Base-by-base conservation (phyloP, 2,888 invertebrate genomes). In the Dryobotodes eremita region DNA sequence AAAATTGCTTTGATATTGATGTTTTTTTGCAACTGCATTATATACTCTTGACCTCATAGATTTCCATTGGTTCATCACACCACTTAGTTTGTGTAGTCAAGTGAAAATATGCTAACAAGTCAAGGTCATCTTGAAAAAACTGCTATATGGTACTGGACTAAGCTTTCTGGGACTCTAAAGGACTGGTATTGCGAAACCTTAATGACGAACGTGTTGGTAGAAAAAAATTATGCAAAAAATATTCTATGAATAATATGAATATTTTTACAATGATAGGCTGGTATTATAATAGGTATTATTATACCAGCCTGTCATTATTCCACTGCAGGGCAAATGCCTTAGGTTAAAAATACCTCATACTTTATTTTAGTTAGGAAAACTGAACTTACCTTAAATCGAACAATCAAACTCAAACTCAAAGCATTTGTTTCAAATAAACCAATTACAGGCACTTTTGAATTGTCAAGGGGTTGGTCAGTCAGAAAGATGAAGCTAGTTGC, bases 81-180 rank as follows among this genome's bases (percentile, higher is more conserved):
- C 42, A 46, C 70, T 79, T 79, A 62, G 55, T 64, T 68, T 78
- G 75, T 62, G 59, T 82, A 79, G 66, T 71, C 73, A 78, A 85
- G 85, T 77, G 79, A 78, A 76, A 84, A 78, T 71, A 69, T 71
- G 71, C 64, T 71, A 82, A 69, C 62, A 55, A 75, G 13, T 68
- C 71, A 87, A 83, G 80, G 79, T 83, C 64, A 87, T 46, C 64
- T 50, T 10, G 68, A 57, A 79, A 77, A 81, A 64, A 42, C 31
- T 17, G n/a, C 57, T n/a, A 42, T 81, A 55, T n/a, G 5, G 31
- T 64, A 77, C 66, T 76, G 59, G n/a, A 57, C 10, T 64, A 66
- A 57, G 55, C 53, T 26, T 66, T 55, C 55, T n/a, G n/a, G n/a
- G n/a, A n/a, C n/a, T n/a, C n/a, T n/a, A n/a, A n/a, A n/a, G n/a